Conservation (phyloP, 1,140 invertebrate species). For the Limonius californicus region DNA sequence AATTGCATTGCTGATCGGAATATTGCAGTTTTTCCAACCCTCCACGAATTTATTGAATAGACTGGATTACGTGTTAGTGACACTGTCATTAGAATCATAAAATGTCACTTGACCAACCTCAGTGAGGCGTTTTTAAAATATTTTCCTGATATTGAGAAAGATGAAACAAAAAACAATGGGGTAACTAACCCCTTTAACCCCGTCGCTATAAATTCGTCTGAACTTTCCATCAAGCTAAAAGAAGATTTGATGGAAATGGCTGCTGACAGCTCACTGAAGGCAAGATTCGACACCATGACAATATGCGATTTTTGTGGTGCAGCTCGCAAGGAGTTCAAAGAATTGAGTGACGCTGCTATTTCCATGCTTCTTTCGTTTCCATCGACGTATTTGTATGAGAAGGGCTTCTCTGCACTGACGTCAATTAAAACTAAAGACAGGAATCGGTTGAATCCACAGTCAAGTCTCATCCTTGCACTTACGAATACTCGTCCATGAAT, state of each 20-base stretch:
- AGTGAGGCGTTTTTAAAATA: background rate
- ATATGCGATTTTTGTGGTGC: background rate
- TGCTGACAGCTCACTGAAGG: background rate
- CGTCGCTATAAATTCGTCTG: background rate
- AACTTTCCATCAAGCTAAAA: background rate
- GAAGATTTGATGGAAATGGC: background rate
- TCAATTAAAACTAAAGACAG: no score
- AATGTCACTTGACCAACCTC: background rate
- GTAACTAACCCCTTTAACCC: background rate
- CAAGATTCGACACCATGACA: background rate
- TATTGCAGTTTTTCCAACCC: no score
- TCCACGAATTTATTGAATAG: no score
- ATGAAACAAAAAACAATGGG: background rate
- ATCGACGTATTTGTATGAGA: no score
- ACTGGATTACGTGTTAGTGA: no score
- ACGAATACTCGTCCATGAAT: no score
- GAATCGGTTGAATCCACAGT: no score
- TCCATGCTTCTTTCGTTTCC: no score
- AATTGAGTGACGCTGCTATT: background rate
- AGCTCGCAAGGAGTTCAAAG: background rate
- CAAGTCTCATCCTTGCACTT: no score
- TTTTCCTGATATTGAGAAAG: background rate
- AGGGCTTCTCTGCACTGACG: no score
- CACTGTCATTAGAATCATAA: no score
- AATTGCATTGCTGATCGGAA: no score